Percentiles rank a stretch among this genome's conserved stretches.
These are phyloP conservation scores for Drosophila pegasa DNA, from an alignment of 2,888 invertebrate genomes.

Conservation along the genomic window DNA sequence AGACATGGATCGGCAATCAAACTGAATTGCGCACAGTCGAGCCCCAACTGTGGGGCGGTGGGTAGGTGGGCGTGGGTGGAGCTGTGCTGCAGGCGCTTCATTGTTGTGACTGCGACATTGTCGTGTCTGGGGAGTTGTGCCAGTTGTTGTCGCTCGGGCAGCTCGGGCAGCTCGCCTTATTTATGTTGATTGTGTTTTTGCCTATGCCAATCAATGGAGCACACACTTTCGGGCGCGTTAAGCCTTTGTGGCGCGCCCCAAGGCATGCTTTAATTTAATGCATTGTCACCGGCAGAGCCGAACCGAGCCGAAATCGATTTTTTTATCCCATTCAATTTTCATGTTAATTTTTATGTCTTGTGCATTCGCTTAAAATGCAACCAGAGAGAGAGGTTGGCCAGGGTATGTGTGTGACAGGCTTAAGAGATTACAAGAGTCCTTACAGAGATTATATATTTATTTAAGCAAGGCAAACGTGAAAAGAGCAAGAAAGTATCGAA, in stretches of 20 bases:
- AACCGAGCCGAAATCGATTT: slow-evolving; percentile 30
- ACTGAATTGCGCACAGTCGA: slow-evolving; percentile 69
- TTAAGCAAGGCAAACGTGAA: neutral
- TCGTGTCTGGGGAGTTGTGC: slow-evolving; percentile 52
- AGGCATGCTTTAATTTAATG: slow-evolving; percentile 71
- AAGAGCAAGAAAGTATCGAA: neutral
- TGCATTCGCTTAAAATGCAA: slow-evolving; percentile 1
- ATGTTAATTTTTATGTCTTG: slow-evolving; percentile 17
- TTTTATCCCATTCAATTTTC: slow-evolving; percentile 9
- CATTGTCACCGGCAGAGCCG: slow-evolving; percentile 37
- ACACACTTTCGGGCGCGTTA: slow-evolving; percentile 57
- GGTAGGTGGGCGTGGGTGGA: neutral
- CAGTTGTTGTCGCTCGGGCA: slow-evolving; percentile 16
- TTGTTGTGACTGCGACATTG: slow-evolving; percentile 68
- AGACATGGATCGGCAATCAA: slow-evolving; percentile 83
- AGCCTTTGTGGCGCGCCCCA: slow-evolving; percentile 65
- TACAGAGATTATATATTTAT: neutral
- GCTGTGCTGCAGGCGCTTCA: slow-evolving; percentile 57
- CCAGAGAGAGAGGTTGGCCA: too few relatives aligned
- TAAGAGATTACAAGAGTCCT: neutral
- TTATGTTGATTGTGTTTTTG: slow-evolving; percentile 78
- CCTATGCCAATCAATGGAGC: slow-evolving; percentile 77
- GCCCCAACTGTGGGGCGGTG: slow-evolving; percentile 10
- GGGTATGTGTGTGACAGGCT: neutral
- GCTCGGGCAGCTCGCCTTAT: slow-evolving; percentile 57